phyloP scores from a whole-genome alignment of 1,140 invertebrate species.

The Drosophila ficusphila region DNA sequence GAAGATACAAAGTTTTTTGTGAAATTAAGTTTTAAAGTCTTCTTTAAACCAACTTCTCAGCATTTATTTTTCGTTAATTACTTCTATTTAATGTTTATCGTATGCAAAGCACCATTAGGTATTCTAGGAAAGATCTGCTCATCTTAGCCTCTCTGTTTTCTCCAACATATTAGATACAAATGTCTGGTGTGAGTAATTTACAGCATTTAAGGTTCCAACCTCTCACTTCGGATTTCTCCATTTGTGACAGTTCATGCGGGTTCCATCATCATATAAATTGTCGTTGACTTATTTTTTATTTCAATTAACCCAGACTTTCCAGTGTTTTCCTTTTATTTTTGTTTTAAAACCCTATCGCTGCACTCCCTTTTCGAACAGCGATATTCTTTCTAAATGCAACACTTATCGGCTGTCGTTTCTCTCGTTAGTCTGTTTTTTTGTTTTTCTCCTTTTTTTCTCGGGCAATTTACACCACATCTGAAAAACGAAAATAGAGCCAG shows the following conservation, averaged over 20 bases:
- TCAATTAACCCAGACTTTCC: slow-evolving; percentile 17
- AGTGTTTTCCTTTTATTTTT: slow-evolving; percentile 5
- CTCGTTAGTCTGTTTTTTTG: slow-evolving; percentile 21
- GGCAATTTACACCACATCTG: slow-evolving; percentile 27
- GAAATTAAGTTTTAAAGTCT: not conserved
- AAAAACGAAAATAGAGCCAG: slow-evolving; percentile 26
- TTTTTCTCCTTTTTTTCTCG: slow-evolving; percentile 12
- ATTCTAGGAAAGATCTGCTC: slow-evolving; percentile 6
- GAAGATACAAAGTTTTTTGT: too few relatives aligned
- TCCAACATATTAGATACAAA: not conserved
- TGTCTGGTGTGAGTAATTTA: slow-evolving; percentile 19
- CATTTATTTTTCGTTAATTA: slow-evolving; percentile 4
- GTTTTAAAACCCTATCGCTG: slow-evolving; percentile 11
- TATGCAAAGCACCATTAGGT: not conserved
- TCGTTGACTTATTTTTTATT: slow-evolving; percentile 6
- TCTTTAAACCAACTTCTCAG: not conserved
- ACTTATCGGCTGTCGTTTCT: slow-evolving; percentile 29
- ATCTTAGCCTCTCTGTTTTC: slow-evolving; percentile 4
- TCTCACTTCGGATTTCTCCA: slow-evolving; percentile 26
- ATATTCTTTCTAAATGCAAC: slow-evolving; percentile 34
- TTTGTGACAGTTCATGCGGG: slow-evolving; percentile 37
- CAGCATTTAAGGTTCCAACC: slow-evolving; percentile 22
- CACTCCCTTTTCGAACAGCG: not conserved
- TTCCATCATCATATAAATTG: slow-evolving; percentile 21
- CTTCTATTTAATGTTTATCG: too few relatives aligned